phyloP scores from a whole-genome alignment of 2,797 vertebrate genomes.

The Acanthornis magna region DNA sequence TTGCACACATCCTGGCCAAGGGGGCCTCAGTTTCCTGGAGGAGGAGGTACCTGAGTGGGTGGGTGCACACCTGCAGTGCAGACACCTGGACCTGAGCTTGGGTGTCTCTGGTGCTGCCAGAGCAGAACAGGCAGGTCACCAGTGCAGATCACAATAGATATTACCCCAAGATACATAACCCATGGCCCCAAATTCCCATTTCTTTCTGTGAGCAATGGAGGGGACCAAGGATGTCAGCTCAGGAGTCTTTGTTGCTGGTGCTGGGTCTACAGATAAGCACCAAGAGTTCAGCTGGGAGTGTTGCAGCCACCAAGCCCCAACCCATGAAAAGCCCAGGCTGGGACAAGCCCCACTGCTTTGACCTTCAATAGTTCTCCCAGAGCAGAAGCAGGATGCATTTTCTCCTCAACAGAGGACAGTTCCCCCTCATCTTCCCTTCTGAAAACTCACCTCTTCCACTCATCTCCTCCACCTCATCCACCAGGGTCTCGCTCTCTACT shows the following conservation, averaged over 20 bases:
- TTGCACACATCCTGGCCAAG: not conserved
- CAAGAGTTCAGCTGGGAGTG: not conserved
- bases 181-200: not conserved
- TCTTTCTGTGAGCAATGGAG: not conserved
- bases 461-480: not conserved
- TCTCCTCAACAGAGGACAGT: not conserved
- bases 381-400: not conserved
- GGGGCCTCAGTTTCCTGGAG: not conserved
- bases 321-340: not conserved
- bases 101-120: not conserved
- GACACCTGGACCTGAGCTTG: not conserved
- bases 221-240: not conserved
- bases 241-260: not conserved
- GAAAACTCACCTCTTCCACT: conserved; percentile 12
- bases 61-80: not conserved
- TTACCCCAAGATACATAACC: not conserved
- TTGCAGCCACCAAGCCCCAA: not conserved
- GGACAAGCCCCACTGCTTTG: not conserved
- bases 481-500: not conserved
- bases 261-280: not conserved
- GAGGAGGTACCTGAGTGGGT: not conserved
- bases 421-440: not conserved
- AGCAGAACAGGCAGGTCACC: not conserved
- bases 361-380: not conserved
- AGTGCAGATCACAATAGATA: accelerated